Evolutionary conservation across 2,113 vertebrate species (phyloP), one percentile per base, ranked within the genome.

Genomic region (Limanda limanda): DNA sequence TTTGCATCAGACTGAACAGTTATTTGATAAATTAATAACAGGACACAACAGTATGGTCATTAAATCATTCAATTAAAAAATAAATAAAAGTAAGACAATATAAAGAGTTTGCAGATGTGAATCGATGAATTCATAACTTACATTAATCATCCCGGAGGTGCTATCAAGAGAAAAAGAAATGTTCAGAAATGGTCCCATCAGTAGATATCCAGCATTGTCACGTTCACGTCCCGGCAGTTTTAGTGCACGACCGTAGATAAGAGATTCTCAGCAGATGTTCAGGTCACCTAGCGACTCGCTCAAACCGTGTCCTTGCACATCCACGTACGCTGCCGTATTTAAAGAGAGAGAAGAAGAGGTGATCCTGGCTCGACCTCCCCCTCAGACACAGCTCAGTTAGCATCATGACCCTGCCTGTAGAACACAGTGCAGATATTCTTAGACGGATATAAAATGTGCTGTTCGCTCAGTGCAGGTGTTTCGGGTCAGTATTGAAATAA

Each of bases 281-380:
- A 56, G 27, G 68, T 77, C 42, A 54, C 65, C 48, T 21, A 48
- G 68, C 58, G 48, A 37, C 35, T 27, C 37, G 37, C 56, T 80
- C 65, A 61, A 25, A 12, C 24, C 61, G 55, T 11, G 64, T 45
- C 25, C 27, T 59, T 48, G 57, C 71, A 75, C 80, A 55, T 74
- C 66, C 56, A 64, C 74, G 68, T 61, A 61, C 67, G 76, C 65
- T 15, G 31, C 27, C 24, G 37, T 76, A 74, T 88, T 82, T 89
- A 76, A 31, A 51, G 79, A 78, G 55, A 56, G 56, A 66, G 71
- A 68, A 12, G 65, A 84, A 82, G 54, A 62, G 60, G 76, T 83
- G 40, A 59, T 52, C 47, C 73, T 74, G 64, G 48, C 25, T 58
- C 73, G 66, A 58, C 10, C 64, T 23, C 67, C 70, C 62, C 47